Conservation (phyloP, 2,113 vertebrate species). For the Psammodynastes pulverulentus region DNA sequence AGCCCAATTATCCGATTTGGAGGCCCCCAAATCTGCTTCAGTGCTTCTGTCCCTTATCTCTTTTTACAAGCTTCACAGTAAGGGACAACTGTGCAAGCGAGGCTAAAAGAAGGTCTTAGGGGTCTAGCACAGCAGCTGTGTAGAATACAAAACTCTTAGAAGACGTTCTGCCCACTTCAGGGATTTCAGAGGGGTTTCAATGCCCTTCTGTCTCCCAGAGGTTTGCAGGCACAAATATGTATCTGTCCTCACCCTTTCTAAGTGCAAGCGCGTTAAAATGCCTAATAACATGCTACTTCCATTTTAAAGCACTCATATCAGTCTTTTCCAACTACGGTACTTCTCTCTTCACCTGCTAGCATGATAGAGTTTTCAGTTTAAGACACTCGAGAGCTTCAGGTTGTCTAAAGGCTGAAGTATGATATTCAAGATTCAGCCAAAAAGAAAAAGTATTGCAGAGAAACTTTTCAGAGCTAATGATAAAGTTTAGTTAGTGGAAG, state of each 20-base stretch:
- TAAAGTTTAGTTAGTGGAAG: neutral
- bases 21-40: slow-evolving; percentile 18
- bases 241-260: neutral
- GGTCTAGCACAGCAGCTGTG: neutral
- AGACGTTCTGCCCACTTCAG: neutral
- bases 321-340: too few species aligned
- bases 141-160: slow-evolving; percentile 8
- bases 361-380: neutral
- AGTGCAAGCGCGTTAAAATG: neutral
- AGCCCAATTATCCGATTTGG: slow-evolving; percentile 18
- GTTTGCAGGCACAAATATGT: neutral
- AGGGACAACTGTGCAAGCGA: slow-evolving; percentile 49
- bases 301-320: neutral
- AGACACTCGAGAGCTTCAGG: neutral
- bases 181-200: neutral
- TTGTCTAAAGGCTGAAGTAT: neutral
- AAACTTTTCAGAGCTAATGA: neutral
- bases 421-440: neutral
- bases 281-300: neutral
- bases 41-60: slow-evolving; percentile 49
- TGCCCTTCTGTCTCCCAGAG: neutral
- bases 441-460: neutral
- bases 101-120: slow-evolving; percentile 33
- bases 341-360: neutral
- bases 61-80: slow-evolving; percentile 35